phyloP scores from a whole-genome alignment of 2,797 vertebrate species.

The Cossypha niveicapilla region DNA sequence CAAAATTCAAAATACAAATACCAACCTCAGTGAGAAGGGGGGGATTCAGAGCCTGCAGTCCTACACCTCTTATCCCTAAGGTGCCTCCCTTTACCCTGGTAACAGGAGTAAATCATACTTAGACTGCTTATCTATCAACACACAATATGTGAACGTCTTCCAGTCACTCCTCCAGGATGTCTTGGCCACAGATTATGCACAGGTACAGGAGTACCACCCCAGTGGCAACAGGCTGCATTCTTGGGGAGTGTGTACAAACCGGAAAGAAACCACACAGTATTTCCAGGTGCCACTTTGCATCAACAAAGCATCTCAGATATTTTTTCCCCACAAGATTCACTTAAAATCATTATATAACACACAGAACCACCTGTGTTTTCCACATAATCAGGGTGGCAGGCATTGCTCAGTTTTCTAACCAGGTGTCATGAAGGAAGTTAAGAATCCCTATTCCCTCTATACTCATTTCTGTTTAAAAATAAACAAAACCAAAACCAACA shows the following conservation, averaged over 20 bases:
- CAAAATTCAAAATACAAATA: background rate
- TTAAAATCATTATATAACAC: background rate
- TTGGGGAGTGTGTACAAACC: background rate
- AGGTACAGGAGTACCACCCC: background rate
- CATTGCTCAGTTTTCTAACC: background rate
- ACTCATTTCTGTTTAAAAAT: background rate
- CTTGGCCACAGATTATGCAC: background rate
- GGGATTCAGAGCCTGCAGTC: background rate
- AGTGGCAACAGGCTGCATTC: background rate
- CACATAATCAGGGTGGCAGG: background rate
- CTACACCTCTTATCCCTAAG: background rate
- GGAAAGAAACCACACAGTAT: background rate
- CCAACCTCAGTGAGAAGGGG: background rate
- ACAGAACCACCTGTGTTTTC: background rate
- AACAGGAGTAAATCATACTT: background rate
- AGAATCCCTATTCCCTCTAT: background rate
- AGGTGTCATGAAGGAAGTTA: background rate
- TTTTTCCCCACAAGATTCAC: background rate
- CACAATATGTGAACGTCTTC: rapidly evolving
- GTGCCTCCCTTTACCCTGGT: background rate
- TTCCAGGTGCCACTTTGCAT: background rate
- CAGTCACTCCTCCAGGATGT: rapidly evolving
- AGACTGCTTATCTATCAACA: background rate
- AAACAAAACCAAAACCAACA: background rate
- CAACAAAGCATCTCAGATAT: background rate